These are phyloP conservation scores for Patella pellucida DNA, from an alignment of 2,888 invertebrate species.

Conservation along the genomic window DNA sequence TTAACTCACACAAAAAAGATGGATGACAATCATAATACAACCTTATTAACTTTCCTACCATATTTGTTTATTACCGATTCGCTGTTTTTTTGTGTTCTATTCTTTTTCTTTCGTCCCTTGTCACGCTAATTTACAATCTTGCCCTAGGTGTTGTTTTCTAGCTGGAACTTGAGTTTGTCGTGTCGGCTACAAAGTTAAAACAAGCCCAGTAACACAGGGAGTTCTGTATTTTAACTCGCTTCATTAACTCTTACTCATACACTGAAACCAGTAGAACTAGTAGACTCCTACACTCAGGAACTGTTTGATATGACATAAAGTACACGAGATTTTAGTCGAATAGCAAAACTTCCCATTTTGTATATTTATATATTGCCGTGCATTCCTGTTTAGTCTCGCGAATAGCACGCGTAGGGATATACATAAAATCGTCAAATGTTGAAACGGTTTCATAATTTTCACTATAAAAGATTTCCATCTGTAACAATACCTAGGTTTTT, in stretches of 20 bases:
- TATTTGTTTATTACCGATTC: conserved; percentile 7
- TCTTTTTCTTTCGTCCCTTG: neutral
- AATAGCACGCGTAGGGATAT: too few relatives aligned
- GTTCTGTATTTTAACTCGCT: neutral
- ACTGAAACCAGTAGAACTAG: too few relatives aligned
- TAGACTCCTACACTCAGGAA: too few relatives aligned
- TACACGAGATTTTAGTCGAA: too few relatives aligned
- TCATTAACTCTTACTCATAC: neutral
- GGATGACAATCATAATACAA: conserved; percentile 7
- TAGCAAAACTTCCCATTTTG: too few relatives aligned
- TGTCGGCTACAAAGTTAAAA: conserved; percentile 1
- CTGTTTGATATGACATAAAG: too few relatives aligned
- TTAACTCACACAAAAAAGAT: conserved; percentile 7
- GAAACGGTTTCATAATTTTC: too few relatives aligned
- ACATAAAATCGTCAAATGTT: too few relatives aligned
- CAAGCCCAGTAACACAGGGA: neutral
- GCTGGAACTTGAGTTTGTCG: neutral
- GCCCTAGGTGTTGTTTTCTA: neutral
- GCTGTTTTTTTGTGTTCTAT: neutral
- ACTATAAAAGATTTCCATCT: too few relatives aligned
- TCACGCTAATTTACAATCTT: conserved; percentile 8
- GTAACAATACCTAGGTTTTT: too few relatives aligned
- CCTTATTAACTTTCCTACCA: conserved; percentile 1
- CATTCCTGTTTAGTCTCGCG: too few relatives aligned
- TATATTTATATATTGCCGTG: too few relatives aligned